phyloP scores from a whole-genome alignment of 1,140 invertebrate species.

The Drosophila kanapiae region DNA sequence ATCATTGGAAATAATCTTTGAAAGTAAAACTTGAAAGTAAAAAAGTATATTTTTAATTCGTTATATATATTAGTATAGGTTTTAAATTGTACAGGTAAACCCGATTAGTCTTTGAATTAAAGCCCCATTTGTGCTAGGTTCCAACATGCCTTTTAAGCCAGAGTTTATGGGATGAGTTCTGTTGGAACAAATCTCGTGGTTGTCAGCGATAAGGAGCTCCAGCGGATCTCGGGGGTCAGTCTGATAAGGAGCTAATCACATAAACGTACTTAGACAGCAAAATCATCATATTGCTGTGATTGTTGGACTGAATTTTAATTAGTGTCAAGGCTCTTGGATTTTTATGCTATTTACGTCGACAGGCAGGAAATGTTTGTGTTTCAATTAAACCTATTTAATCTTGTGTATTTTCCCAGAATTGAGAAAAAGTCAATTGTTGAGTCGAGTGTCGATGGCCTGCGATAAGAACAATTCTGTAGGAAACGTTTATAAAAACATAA shows the following conservation, averaged over 20 bases:
- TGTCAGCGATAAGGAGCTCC: slow-evolving; percentile 19
- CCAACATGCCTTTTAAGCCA: background rate
- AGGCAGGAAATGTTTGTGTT: slow-evolving; percentile 11
- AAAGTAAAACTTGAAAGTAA: too few species aligned
- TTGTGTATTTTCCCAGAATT: slow-evolving; percentile 5
- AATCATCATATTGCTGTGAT: background rate
- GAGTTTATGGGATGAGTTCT: background rate
- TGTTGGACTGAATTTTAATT: slow-evolving; percentile 7
- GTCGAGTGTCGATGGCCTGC: slow-evolving; percentile 1
- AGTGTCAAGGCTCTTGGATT: slow-evolving; percentile 19
- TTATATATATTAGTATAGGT: background rate
- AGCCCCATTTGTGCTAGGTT: background rate
- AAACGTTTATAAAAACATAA: background rate
- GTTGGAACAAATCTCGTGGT: background rate
- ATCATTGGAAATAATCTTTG: too few species aligned
- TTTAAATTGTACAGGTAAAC: background rate
- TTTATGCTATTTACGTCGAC: slow-evolving; percentile 16
- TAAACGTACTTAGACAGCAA: background rate
- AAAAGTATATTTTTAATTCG: too few species aligned
- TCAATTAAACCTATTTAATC: slow-evolving; percentile 1
- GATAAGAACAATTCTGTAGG: background rate
- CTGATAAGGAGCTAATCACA: slow-evolving; percentile 8
- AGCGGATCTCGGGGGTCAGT: slow-evolving; percentile 8
- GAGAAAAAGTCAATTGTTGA: too few species aligned
- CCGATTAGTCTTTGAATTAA: background rate